Percentiles rank a stretch among this genome's conserved stretches.
Conservation (phyloP, 2,797 vertebrate genomes). For the Malacoraja senta region DNA sequence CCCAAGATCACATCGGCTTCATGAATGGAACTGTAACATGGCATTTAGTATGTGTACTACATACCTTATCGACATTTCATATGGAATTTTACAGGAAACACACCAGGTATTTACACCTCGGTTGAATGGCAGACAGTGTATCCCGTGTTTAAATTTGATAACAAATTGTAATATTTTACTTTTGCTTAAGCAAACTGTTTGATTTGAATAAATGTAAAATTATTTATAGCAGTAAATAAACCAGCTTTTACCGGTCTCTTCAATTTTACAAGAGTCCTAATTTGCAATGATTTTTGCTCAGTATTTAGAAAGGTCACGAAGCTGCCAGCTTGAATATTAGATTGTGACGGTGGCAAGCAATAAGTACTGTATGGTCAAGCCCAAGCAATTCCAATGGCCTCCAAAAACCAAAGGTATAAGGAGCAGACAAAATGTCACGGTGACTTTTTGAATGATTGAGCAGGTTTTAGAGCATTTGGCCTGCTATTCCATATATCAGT, state of each 20-base stretch:
- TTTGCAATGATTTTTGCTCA: not conserved
- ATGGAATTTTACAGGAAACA: not conserved
- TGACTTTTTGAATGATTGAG: no score
- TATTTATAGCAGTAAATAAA: not conserved
- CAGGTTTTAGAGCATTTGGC: no score
- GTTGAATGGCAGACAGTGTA: not conserved
- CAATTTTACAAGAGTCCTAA: not conserved
- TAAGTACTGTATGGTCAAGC: no score
- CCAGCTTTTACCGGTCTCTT: not conserved
- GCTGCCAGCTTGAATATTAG: no score
- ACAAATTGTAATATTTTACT: no score
- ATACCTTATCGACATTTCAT: not conserved
- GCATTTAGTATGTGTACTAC: not conserved
- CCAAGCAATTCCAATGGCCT: no score
- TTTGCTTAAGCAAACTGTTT: no score
- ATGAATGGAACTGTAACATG: not conserved
- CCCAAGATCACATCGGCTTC: not conserved
- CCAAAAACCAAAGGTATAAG: no score
- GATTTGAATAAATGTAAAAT: not conserved
- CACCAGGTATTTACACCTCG: not conserved
- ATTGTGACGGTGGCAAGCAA: no score
- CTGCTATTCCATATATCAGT: no score
- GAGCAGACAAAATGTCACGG: no score
- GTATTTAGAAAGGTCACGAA: no score
- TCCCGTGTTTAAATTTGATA: not conserved